phyloP scores from a whole-genome alignment of 2,888 invertebrate genomes.

The Tetranychus truncatus region DNA sequence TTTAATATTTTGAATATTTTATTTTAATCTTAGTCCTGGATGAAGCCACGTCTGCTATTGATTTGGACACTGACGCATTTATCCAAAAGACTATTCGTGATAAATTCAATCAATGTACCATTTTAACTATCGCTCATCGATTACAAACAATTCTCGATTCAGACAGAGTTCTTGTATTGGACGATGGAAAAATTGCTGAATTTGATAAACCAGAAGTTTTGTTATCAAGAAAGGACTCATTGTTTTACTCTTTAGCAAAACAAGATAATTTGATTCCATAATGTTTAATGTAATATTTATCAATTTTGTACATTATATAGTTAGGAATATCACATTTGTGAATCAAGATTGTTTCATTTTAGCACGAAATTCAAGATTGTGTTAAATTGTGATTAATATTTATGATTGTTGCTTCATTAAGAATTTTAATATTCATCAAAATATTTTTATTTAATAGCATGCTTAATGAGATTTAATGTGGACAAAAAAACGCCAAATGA shows the following conservation, averaged over 20 bases:
- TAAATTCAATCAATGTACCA: conserved; percentile 67
- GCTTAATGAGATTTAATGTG: no score
- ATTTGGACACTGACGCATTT: conserved; percentile 36
- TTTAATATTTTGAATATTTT: background rate
- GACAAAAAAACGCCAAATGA: no score
- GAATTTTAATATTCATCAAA: no score
- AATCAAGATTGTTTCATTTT: background rate
- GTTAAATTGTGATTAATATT: no score
- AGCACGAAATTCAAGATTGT: no score
- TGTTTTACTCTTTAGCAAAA: conserved; percentile 66
- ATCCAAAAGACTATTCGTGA: conserved; percentile 59
- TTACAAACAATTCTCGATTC: conserved; percentile 21
- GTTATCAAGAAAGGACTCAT: conserved; percentile 46
- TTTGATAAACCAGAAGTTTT: conserved; percentile 54
- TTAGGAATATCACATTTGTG: background rate
- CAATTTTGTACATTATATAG: background rate
- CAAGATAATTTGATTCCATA: conserved; percentile 34
- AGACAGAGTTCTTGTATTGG: conserved; percentile 55
- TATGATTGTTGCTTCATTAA: no score
- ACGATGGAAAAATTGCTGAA: conserved; percentile 56
- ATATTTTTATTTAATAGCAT: no score
- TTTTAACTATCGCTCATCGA: conserved; percentile 28
- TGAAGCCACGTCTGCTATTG: conserved; percentile 35
- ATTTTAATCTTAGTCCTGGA: conserved; percentile 34
- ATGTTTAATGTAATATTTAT: background rate